Conservation (phyloP, 2,797 vertebrate species). For the Kryptolebias ocellatus region DNA sequence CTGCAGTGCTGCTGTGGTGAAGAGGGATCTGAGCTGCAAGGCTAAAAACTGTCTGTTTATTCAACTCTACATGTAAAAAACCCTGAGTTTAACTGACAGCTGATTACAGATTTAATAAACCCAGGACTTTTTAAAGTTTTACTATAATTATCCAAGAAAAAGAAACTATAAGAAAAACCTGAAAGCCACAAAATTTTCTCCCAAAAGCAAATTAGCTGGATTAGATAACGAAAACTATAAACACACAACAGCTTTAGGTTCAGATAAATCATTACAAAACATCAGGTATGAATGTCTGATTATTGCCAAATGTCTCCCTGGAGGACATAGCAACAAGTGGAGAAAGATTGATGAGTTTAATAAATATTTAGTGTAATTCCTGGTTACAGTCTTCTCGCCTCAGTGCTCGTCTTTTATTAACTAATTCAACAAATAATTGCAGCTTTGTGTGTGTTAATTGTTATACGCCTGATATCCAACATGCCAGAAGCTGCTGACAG, state of each 20-base stretch:
- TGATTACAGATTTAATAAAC: constrained; percentile 23
- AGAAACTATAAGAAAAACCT: not conserved
- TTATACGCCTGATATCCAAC: constrained; percentile 39
- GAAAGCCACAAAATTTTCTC: constrained; percentile 19
- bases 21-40: too few species aligned
- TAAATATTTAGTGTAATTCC: constrained; percentile 76
- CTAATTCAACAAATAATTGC: constrained; percentile 40
- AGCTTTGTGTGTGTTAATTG: constrained; percentile 25
- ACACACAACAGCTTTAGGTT: constrained; percentile 23
- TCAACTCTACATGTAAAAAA: too few species aligned
- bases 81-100: not conserved
- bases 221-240: constrained; percentile 12
- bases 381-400: constrained; percentile 57
- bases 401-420: constrained; percentile 9
- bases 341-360: constrained; percentile 54
- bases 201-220: constrained; percentile 19
- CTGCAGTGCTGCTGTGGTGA: too few species aligned
- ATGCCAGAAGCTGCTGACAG: constrained; percentile 60
- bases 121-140: not conserved
- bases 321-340: constrained; percentile 68
- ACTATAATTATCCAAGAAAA: constrained; percentile 10
- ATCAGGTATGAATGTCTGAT: constrained; percentile 26
- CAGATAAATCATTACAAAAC: constrained; percentile 64
- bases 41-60: too few species aligned
- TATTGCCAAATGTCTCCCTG: constrained; percentile 48